These are phyloP conservation scores for Atta texana DNA, from an alignment of 1,140 invertebrate genomes.

Conservation along the genomic window DNA sequence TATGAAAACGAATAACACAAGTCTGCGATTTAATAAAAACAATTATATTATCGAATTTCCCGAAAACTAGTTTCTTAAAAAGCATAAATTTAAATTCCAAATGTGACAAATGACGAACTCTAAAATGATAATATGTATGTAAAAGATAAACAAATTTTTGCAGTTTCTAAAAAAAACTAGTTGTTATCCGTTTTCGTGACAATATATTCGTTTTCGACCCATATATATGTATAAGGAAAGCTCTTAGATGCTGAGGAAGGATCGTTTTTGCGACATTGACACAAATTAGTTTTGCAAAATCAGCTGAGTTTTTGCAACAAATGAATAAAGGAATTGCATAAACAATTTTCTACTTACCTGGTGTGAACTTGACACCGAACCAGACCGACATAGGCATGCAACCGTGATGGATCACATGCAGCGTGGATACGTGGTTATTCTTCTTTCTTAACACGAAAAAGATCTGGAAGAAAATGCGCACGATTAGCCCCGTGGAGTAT, in stretches of 20 bases:
- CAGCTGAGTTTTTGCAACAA: not conserved
- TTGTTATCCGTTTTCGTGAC: not conserved
- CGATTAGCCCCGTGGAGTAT: not conserved
- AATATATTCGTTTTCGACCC: not conserved
- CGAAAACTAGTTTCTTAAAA: not conserved
- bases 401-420: slow-evolving; percentile 98
- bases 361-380: slow-evolving; percentile 98
- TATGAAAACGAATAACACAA: too few species aligned
- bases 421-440: slow-evolving; percentile 95
- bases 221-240: not conserved
- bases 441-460: slow-evolving; percentile 98
- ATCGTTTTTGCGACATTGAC: slow-evolving; percentile 26
- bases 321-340: slow-evolving; percentile 21
- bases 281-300: slow-evolving; percentile 24
- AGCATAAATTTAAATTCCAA: not conserved
- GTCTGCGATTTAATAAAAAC: not conserved
- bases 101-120: not conserved
- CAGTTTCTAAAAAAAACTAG: not conserved
- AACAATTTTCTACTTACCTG: slow-evolving; percentile 86
- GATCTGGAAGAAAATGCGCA: slow-evolving; percentile 88
- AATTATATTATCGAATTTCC: not conserved
- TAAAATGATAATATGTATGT: not conserved
- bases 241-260: not conserved
- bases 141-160: not conserved
- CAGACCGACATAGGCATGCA: slow-evolving; percentile 98